These are phyloP conservation scores for Lucilia cuprina DNA, from an alignment of 1,140 invertebrate species.

Conservation along the genomic window DNA sequence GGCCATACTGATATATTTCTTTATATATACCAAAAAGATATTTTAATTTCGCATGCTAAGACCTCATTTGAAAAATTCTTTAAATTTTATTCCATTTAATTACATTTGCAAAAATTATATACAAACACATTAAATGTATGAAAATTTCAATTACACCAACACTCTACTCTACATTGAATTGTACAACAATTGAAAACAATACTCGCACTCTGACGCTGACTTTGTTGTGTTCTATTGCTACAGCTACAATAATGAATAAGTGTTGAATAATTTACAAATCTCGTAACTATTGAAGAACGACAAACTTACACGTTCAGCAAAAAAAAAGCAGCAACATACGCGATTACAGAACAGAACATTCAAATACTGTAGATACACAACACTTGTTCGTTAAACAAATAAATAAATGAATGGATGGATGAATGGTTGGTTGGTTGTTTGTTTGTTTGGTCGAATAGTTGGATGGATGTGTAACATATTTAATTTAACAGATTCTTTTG, in stretches of 20 bases:
- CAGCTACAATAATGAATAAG: not conserved
- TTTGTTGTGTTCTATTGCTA: not conserved
- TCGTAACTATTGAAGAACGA: conserved; percentile 2
- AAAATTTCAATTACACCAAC: conserved; percentile 3
- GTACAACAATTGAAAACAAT: conserved; percentile 3
- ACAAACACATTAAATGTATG: not conserved
- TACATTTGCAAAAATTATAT: not conserved
- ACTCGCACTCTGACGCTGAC: not conserved
- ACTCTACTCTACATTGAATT: not conserved
- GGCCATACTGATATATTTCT: too few relatives aligned
- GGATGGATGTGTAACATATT: not conserved
- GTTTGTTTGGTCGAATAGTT: not conserved
- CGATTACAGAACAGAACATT: not conserved
- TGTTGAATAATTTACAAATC: conserved; percentile 18
- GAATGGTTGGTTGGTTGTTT: not conserved
- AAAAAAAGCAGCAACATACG: too few relatives aligned
- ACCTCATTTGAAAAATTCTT: not conserved
- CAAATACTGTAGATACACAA: not conserved
- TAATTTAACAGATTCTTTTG: conserved; percentile 18
- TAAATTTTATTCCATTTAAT: conserved; percentile 9
- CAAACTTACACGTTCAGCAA: not conserved
- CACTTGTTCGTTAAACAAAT: not conserved
- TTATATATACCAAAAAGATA: too few relatives aligned
- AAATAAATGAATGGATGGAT: not conserved
- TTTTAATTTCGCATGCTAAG: not conserved